Base-by-base conservation (phyloP, 2,113 vertebrate species). In the Archocentrus centrarchus region DNA sequence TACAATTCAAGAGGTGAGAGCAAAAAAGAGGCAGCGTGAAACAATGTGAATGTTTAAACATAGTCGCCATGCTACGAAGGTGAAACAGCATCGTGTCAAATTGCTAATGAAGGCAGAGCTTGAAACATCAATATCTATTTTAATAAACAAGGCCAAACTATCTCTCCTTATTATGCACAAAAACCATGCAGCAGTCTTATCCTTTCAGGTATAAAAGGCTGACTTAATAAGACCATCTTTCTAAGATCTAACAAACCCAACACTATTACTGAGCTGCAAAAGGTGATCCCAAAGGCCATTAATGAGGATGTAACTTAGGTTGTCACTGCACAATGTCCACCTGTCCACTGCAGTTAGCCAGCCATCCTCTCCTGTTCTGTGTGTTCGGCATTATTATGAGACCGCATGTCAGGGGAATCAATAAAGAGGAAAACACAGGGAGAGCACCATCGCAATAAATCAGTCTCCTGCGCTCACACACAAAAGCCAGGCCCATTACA, bases 401-500 rank as follows among this genome's bases (percentile, higher is more conserved):
- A 76, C 89, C 84, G 86, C 90, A 90, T 89, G 91, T 93, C 89
- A 80, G 78, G 83, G 83, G 84, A 89, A 94, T 93, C 91, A 83
- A 95, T 94, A 89, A 57, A 47, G 89, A 93, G 86, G 87, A 93
- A 94, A 94, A 93, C 88, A 89, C 83, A 88, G 80, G 82, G 86
- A 87, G 85, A 94, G 85, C 76, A 87, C 83, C 85, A 81, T 88
- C 39, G 44, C 18, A 83, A 87, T 94, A 93, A 94, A 95, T 94
- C 92, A 93, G 91, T 88, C 83, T 89, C 55, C 59, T 59, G 79
- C 17, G 53, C 89, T 95, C 15, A n/a, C 62, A 80, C 88, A 79
- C 89, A 91, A 27, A 18, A 90, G 82, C 64, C 86, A 77, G 37
- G 81, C 88, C 92, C 86, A 92, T 91, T 93, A 92, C 84, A 90